These are phyloP conservation scores for Rallus limicola DNA, from an alignment of 2,113 vertebrate species.

Conservation along the genomic window DNA sequence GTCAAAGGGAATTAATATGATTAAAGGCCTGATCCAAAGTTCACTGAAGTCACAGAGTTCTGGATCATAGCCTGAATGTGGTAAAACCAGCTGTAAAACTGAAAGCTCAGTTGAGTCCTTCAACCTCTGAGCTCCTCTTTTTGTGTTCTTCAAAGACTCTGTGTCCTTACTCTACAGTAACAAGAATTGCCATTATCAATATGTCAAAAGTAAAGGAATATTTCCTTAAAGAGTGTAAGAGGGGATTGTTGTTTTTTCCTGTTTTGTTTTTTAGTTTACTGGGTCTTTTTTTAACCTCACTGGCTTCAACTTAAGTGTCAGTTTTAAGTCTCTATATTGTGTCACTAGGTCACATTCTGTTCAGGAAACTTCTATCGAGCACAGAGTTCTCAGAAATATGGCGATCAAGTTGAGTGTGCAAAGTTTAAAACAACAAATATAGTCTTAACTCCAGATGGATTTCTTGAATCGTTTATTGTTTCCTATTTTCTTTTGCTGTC, in stretches of 20 bases:
- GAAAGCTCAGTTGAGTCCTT: background rate
- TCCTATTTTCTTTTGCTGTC: slow-evolving; percentile 15
- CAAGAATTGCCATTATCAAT: background rate
- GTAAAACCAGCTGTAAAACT: background rate
- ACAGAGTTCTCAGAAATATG: slow-evolving; percentile 22
- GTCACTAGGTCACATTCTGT: slow-evolving; percentile 38
- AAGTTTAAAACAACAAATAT: slow-evolving; percentile 72
- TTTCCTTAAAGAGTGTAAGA: background rate
- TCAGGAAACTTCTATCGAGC: slow-evolving; percentile 8
- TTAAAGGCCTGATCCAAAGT: background rate
- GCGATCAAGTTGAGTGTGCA: slow-evolving; percentile 52
- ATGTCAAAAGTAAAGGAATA: background rate
- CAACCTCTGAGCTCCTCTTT: background rate
- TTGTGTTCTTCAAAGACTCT: background rate
- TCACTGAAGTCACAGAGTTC: background rate
- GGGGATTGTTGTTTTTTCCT: background rate
- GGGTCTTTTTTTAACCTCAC: background rate
- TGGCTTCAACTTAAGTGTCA: slow-evolving; percentile 2
- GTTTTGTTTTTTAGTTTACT: background rate
- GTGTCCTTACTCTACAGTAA: background rate
- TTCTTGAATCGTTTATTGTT: slow-evolving; percentile 3
- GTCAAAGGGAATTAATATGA: background rate
- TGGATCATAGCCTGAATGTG: background rate
- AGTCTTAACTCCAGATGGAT: slow-evolving; percentile 36
- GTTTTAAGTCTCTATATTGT: slow-evolving; percentile 10